Evolutionary conservation across 2,888 invertebrate genomes (phyloP).

Genomic region (Nesidiocoris tenuis): DNA sequence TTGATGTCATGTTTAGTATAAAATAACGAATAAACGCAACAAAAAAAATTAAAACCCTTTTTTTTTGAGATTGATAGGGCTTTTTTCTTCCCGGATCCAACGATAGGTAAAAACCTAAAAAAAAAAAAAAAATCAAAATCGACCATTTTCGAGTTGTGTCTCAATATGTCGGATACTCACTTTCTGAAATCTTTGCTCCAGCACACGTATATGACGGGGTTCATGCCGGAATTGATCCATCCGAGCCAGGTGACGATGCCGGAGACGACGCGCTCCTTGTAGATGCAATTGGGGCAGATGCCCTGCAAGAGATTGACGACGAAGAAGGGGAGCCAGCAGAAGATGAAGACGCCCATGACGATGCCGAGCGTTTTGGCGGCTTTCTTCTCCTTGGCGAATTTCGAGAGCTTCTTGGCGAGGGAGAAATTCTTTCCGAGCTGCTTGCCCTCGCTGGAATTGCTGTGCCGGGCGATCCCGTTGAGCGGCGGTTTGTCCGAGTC

Average conservation of each 20-base stretch:
- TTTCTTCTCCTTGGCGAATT: conserved; percentile 95
- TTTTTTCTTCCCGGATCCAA: too few relatives aligned
- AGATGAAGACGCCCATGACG: conserved; percentile 94
- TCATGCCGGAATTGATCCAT: conserved; percentile 95
- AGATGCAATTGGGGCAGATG: conserved; percentile 80
- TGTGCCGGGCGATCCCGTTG: conserved; percentile 68
- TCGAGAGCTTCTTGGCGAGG: conserved; percentile 85
- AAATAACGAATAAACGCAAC: too few relatives aligned
- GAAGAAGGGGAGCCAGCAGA: conserved; percentile 97
- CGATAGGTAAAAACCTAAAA: too few relatives aligned
- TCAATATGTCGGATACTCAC: too few relatives aligned
- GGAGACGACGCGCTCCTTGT: conserved; percentile 82
- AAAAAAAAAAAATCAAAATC: too few relatives aligned
- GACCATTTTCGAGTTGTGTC: too few relatives aligned
- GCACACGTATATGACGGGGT: conserved; percentile 97
- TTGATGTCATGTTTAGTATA: too few relatives aligned
- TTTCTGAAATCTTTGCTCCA: conserved; percentile 95
- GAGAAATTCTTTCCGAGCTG: conserved; percentile 86
- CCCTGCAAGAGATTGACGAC: conserved; percentile 90
- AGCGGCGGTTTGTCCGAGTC: conserved; percentile 73
- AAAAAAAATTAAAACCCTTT: too few relatives aligned
- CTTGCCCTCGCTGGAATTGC: conserved; percentile 65
- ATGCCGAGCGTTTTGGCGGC: conserved; percentile 96
- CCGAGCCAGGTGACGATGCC: conserved; percentile 91
- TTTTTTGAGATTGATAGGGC: too few relatives aligned